Evolutionary conservation across 2,888 invertebrate genomes (phyloP), one percentile per base, ranked within the genome.

Genomic region (Thelaira solivaga): DNA sequence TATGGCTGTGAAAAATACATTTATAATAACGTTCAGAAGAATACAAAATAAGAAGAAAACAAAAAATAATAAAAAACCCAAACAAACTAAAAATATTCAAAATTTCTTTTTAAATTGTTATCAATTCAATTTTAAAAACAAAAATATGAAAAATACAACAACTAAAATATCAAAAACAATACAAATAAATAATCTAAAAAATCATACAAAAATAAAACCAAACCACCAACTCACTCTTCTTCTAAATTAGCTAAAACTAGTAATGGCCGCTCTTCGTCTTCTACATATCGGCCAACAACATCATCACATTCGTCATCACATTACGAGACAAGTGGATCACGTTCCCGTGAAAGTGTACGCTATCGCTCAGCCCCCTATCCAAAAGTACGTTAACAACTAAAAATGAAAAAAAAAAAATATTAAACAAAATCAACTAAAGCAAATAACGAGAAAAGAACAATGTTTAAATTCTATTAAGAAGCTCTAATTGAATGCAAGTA

Each of bases 301-400:
- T 86, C 88, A 82, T 87, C 88, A 84, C 87, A 88, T 84, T 87
- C 88, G 79, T 87, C 88, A 81, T 88, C 88, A 80, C 88, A 88
- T 83, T 88, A 88, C 82, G 88, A 88, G 84, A 86, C 88, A 83
- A 87, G 87, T 83, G 86, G 87, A 83, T 87, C 88, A 84, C 88
- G 88, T 80, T 86, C 88, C 83, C 88, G 88, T 82, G 88, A 88
- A 85, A 88, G 86, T 84, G 87, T 88, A 72, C 87, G 88, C 79
- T 88, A 88, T 82, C 87, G 88, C 83, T 86, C 88, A 83, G 88
- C 88, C 81, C 88, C 88, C 80, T 88, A 88, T 83, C 88, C 88
- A 72, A 88, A 88, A 86, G 85, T 88, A 84, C 88, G 88, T 82
- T 88, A 88, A 85, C 81, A 78, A 41, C 59, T 53, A 47, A 64